Base-by-base conservation (phyloP, 2,888 invertebrate genomes). In the Epistrophella euchroma region DNA sequence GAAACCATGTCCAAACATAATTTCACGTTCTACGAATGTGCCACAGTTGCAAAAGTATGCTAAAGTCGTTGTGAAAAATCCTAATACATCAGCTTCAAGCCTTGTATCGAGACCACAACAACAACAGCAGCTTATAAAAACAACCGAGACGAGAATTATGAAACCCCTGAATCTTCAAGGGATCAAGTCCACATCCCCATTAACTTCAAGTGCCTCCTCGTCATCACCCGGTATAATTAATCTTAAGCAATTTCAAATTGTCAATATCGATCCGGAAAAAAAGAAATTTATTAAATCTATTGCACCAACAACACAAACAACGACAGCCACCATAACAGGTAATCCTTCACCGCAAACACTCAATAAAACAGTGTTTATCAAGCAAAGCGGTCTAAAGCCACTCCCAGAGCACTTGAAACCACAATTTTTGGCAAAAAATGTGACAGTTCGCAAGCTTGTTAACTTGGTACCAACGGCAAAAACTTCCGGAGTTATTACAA, bases 1-100 rank as follows among this genome's bases (percentile, higher is more conserved):
- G 88, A 92, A 92, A 73, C 91, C 92, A 1, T 89, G 91, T 66
- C 89, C 91, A 11, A 90, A 90, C 70, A 90, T 91, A 5, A 89
- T 91, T 47, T 89, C 90, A 9, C 91, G 91, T 9, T 88, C 91
- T 22, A 89, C 76, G 68, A 87, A 89, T 40, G 88, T 87, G 19
- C 89, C 90, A 43, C 89, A 90, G 58, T 58, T 89, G 47, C 89
- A 88, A 40, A 91, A 89, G 80, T 90, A 90, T 75, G 88, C 90
- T 4, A 90, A 91, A 89, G 90, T 91, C 13, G 89, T 91, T 45
- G 89, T 91, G 1, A 89, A 89, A n/a, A 91, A 90, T 88, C 83
- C 90, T 0, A 90, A 90, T 68, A 88, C 90, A n/a, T 79, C 89
- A 13, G 88, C 88, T 7, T 79, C 88, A 15, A 89, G 89, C 0